Evolutionary conservation across 2,888 invertebrate genomes (phyloP), one percentile per base, ranked within the genome.

Genomic region (Cheilosia soror): DNA sequence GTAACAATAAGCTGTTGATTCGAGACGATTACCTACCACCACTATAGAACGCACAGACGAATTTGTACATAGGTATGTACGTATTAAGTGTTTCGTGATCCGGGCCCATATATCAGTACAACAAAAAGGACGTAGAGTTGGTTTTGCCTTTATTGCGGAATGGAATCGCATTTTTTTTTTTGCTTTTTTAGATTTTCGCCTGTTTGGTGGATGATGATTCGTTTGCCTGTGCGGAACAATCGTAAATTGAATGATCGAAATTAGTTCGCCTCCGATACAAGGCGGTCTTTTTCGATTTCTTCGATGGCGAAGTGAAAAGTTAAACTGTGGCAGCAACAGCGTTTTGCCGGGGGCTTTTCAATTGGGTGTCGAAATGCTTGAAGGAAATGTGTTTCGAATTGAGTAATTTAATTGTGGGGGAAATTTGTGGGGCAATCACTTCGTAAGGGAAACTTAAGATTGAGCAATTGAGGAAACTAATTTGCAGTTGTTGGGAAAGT

Each of bases 71-170:
- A 60, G 29, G 40, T 33, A n/a, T 15, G 20, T 65, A 66, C 29
- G 79, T 75, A 75, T 75, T 71, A 75, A 84, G 79, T 79, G 84
- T 76, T 84, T 75, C 84, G 84, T 84, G 84, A 79, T 84, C 75
- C 65, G 47, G 31, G 20, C 47, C 75, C 79, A 84, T 84, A 80
- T 62, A 84, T 84, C 80, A 84, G 79, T 27, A 69, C 57, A 58
- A 33, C 75, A 65, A 58, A 60, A 68, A 66, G 65, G 53, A 69
- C 69, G 62, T 33, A 29, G 72, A 65, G 73, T 80, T 84, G 75
- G 66, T 71, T 66, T 49, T 66, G 49, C 55, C 75, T 66, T 84
- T 75, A 84, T 75, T 69, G 68, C 53, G 37, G 51, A 78, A 57
- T 60, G 58, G 65, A 79, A 84, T 73, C 20, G 47, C 75, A 78